A percentile compares a stretch with the other conserved stretches of the same genome.
phyloP scores from a whole-genome alignment of 2,797 vertebrate genomes.

The Darevskia mixta region DNA sequence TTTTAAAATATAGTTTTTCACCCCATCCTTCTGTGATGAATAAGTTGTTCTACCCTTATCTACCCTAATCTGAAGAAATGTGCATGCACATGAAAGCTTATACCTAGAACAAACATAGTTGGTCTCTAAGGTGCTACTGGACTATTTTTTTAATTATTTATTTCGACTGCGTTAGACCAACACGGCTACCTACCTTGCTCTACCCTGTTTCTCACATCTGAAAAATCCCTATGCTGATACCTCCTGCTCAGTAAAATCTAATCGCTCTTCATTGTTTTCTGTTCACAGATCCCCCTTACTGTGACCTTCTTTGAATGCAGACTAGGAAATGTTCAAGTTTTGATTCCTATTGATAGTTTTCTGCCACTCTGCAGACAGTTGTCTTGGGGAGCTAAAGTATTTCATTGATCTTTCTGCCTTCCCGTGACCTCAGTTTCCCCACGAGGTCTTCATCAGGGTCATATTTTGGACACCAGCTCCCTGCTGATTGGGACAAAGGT shows the following conservation, averaged over 20 bases:
- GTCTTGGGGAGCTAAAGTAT: not conserved
- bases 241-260: not conserved
- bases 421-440: not conserved
- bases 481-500: not conserved
- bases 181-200: too few relatives aligned
- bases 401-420: slow-evolving; percentile 11
- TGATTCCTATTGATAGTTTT: not conserved
- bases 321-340: not conserved
- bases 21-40: not conserved
- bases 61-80: too few relatives aligned
- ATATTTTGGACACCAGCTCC: slow-evolving; percentile 2
- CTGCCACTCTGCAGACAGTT: not conserved
- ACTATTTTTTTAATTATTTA: too few relatives aligned
- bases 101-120: too few relatives aligned
- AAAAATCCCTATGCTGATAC: not conserved
- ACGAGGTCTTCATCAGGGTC: not conserved
- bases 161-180: too few relatives aligned
- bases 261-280: not conserved
- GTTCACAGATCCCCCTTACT: not conserved
- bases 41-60: not conserved
- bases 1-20: not conserved
- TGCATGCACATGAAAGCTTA: too few relatives aligned
- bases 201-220: not conserved
- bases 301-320: not conserved
- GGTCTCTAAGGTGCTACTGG: too few relatives aligned